Base-by-base conservation (phyloP, 2,888 invertebrate genomes). In the Cryptophagus acutangulus region DNA sequence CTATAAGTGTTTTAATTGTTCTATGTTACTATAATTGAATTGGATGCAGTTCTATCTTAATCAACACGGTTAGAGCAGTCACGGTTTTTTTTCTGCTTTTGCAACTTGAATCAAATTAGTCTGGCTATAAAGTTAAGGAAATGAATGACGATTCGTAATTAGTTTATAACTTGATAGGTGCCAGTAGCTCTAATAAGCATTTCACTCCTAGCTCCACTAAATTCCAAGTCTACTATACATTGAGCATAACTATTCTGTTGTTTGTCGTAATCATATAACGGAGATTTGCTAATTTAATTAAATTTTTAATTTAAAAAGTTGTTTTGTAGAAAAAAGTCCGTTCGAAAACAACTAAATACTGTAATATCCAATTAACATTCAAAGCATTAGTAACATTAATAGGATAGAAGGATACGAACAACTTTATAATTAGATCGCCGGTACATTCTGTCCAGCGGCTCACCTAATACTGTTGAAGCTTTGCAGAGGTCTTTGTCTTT, bases 121-220 rank as follows among this genome's bases (percentile, higher is more conserved):
- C 9, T 12, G 8, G 6, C 16, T 15, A 16, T 16, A 16, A 57
- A 65, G 63, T 65, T 63, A 63, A 63, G 66, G 62, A 66, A 67
- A 67, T 66, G 63, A 67, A 65, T 59, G 66, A 63, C 63, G 66
- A 67, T 63, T 63, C 51, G 50, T 67, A 67, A 69, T 67, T 65
- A 60, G 62, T 62, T 69, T 66, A 65, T 59, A 60, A 57, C 57
- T 56, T 56, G 61, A 63, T 66, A 65, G 65, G 65, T 67, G 62
- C 58, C 58, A 31, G n/a, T n/a, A 51, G 55, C 58, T 54, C 55
- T n/a, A n/a, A n/a, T 56, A 61, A 57, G 58, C 51, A 57, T 52
- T 58, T 59, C 57, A 54, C 48, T 49, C 57, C 53, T 57, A 56
- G 47, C 45, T 49, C 52, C 57, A 59, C 51, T 48, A 47, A 51